Base-by-base conservation (phyloP, 2,888 invertebrate genomes). In the Apodemia hepburni region DNA sequence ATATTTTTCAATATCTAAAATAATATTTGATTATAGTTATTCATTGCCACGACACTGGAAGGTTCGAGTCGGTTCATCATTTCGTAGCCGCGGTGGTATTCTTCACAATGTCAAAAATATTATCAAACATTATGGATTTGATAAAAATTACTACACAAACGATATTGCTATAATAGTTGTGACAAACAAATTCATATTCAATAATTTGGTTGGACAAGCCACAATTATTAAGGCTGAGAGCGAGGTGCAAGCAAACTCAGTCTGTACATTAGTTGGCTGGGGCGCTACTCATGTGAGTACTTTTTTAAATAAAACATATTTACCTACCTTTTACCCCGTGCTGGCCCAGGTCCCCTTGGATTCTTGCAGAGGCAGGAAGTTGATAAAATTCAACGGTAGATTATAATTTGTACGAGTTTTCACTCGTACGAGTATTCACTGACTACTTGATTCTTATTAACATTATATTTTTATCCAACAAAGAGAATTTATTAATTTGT, bases 61-160 rank as follows among this genome's bases (percentile, higher is more conserved):
- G 66, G 70, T 87, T 38, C 81, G 90, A 5, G 87, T 87, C 0
- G 89, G 89, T 0, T 89, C 91, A 0, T 77, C 89, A 0, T 88
- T 76, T 61, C 77, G 91, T 0, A 79, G 79, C 0, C 71, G 74
- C 35, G 90, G 90, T 3, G 89, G 89, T 0, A 67, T 73, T 1
- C 66, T 86, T 11, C 80, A 87, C 69, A 79, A 78, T 66, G 68
- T 89, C 17, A 87, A 87, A 65, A 77, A 72, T 0, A 84, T 91
- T 58, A 72, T 87, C 54, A 70, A 76, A 0, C 89, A 90, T 64
- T 73, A 75, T 45, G 72, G 73, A 6, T 90, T 90, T 67, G 82
- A 90, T 64, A 81, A 74, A 60, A 77, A 71, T 51, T 87, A 78
- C 67, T 89, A 85, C 67, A 83, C 79, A 0, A 82, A 88, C 60